Conservation (phyloP, 2,888 invertebrate genomes). For the Choreutis nemorana region DNA sequence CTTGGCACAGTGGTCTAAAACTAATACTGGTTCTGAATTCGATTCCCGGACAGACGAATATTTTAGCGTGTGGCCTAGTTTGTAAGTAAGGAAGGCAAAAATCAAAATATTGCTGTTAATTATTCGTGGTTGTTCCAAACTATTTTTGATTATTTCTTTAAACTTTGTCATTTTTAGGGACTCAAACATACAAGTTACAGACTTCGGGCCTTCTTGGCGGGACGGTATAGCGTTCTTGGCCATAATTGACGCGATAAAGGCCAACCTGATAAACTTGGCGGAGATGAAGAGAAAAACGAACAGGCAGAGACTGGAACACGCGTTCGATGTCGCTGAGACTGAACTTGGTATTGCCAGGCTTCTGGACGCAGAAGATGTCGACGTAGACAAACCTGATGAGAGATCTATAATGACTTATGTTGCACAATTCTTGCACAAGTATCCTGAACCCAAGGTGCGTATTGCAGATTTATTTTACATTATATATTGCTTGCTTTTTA, state of each 20-base stretch:
- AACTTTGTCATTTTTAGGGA: constrained; percentile 65
- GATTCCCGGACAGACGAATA: too few relatives aligned
- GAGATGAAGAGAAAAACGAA: constrained; percentile 80
- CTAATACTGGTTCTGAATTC: too few relatives aligned
- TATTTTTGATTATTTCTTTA: constrained; percentile 4
- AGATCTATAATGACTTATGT: constrained; percentile 99
- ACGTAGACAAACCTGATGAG: constrained; percentile 95
- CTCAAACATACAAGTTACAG: constrained; percentile 86
- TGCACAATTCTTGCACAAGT: constrained; percentile 96
- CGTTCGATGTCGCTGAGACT: constrained; percentile 91
- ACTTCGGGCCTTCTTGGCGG: constrained; percentile 96
- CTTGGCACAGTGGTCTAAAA: too few relatives aligned
- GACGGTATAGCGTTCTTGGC: constrained; percentile 96
- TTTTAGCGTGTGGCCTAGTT: too few relatives aligned
- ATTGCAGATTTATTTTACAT: too few relatives aligned
- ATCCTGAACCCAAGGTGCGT: constrained; percentile 81
- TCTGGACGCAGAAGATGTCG: constrained; percentile 95
- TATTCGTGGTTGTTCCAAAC: constrained; percentile 10
- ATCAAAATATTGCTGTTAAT: background rate
- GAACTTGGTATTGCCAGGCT: constrained; percentile 91
- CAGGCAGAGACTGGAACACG: constrained; percentile 85
- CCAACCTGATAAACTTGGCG: constrained; percentile 88
- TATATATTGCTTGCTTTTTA: too few relatives aligned
- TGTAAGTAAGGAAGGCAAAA: constrained; percentile 18
- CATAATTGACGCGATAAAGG: constrained; percentile 93